Percentiles rank a stretch among this genome's conserved stretches.
Conservation (phyloP, 2,888 invertebrate genomes). For the Limnephilus marmoratus region DNA sequence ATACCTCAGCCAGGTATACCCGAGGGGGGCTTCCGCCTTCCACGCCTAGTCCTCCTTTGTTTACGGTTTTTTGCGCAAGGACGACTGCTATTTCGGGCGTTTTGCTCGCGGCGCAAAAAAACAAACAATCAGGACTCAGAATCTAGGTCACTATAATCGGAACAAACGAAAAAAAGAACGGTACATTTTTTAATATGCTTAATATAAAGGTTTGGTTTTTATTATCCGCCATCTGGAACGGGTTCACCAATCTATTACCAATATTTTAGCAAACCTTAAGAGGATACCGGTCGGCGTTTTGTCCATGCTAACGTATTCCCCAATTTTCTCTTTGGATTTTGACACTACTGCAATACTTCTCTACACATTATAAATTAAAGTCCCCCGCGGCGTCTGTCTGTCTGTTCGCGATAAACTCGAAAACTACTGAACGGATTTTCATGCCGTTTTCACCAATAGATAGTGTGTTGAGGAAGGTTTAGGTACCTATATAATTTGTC, state of each 20-base stretch:
- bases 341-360: no score
- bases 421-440: no score
- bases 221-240: background rate
- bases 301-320: no score
- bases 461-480: no score
- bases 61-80: slow-evolving; percentile 16
- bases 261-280: no score
- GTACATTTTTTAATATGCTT: background rate
- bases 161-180: background rate
- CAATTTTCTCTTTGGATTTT: no score
- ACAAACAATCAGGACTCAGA: background rate
- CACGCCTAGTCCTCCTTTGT: slow-evolving; percentile 18
- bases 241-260: background rate
- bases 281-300: no score
- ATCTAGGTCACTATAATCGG: background rate
- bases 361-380: no score
- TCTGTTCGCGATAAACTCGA: no score
- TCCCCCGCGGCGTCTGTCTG: no score
- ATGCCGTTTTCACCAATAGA: no score
- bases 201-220: background rate
- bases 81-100: slow-evolving; percentile 1
- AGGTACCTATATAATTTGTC: no score
- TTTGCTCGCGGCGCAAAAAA: slow-evolving; percentile 16
- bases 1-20: background rate
- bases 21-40: background rate